phyloP scores from a whole-genome alignment of 2,888 invertebrate genomes.

The Theretra japonica region DNA sequence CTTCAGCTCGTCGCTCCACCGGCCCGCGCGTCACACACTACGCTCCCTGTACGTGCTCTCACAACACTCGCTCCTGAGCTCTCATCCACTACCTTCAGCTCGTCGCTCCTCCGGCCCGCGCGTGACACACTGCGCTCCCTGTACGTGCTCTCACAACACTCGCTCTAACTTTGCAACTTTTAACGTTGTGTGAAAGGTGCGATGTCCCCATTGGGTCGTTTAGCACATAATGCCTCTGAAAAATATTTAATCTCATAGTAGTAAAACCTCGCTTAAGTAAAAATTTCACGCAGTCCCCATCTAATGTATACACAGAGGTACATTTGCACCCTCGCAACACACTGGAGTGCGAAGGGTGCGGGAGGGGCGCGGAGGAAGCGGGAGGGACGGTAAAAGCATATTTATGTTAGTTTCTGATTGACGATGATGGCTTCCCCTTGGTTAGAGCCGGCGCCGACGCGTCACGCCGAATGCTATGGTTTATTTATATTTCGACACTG shows the following conservation, averaged over 20 bases:
- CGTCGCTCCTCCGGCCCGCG: slow-evolving; percentile 21
- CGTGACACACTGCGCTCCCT: slow-evolving; percentile 23
- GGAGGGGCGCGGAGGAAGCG: slow-evolving; percentile 40
- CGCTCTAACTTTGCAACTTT: neutral
- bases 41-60: slow-evolving; percentile 22
- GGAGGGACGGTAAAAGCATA: slow-evolving; percentile 72
- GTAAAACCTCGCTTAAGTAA: slow-evolving; percentile 43
- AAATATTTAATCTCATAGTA: slow-evolving; percentile 13
- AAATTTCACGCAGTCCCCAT: slow-evolving; percentile 43
- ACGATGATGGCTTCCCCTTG: slow-evolving; percentile 65
- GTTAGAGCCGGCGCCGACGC: slow-evolving; percentile 47
- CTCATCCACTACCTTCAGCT: slow-evolving; percentile 22
- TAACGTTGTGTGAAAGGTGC: neutral
- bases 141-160: slow-evolving; percentile 6
- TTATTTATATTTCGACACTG: neutral
- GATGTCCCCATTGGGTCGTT: slow-evolving; percentile 5
- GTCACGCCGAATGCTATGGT: slow-evolving; percentile 46
- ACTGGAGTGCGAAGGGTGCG: slow-evolving; percentile 36
- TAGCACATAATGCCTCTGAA: slow-evolving; percentile 9
- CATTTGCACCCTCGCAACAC: slow-evolving; percentile 40
- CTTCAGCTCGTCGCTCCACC: slow-evolving; percentile 21
- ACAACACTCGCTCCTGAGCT: slow-evolving; percentile 11
- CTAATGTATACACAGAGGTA: slow-evolving; percentile 33
- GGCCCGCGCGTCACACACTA: slow-evolving; percentile 23
- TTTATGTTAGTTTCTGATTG: slow-evolving; percentile 81